Evolutionary conservation across 2,797 vertebrate genomes (phyloP).

Genomic region (Rhodeus uyekii): DNA sequence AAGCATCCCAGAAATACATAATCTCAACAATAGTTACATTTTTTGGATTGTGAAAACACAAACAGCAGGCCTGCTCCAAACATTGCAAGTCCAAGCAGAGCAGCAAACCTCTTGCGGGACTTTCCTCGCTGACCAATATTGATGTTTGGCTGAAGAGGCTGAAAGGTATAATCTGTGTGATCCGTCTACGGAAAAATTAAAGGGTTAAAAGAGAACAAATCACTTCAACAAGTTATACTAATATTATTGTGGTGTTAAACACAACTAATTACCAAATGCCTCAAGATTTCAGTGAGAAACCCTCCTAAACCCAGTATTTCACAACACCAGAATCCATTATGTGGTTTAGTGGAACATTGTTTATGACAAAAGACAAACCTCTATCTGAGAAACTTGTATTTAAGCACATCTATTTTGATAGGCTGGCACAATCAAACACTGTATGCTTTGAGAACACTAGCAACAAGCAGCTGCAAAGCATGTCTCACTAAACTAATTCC

Average conservation of each 20-base stretch:
- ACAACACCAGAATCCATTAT: background rate
- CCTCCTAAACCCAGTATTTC: background rate
- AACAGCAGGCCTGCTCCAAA: conserved; percentile 77
- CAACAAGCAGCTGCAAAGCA: background rate
- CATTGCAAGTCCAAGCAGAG: conserved; percentile 60
- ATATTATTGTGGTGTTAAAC: background rate
- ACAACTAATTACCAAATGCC: background rate
- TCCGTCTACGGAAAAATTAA: conserved; percentile 72
- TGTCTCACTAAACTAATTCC: background rate
- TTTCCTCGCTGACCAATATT: conserved; percentile 61
- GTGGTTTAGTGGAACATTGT: background rate
- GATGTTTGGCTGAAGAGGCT: conserved; percentile 65
- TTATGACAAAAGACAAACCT: background rate
- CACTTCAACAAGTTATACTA: background rate
- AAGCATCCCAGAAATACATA: conserved; percentile 10
- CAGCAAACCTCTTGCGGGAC: conserved; percentile 64
- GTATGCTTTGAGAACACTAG: background rate
- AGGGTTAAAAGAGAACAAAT: conserved; percentile 15
- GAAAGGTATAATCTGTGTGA: conserved; percentile 70
- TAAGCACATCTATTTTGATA: background rate
- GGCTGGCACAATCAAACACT: background rate
- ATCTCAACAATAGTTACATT: conserved; percentile 45
- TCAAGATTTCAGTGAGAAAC: background rate
- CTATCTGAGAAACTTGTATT: background rate
- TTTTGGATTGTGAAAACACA: conserved; percentile 64